Evolutionary conservation across 1,140 invertebrate species (phyloP).

Genomic region (Drosophila bipectinata): DNA sequence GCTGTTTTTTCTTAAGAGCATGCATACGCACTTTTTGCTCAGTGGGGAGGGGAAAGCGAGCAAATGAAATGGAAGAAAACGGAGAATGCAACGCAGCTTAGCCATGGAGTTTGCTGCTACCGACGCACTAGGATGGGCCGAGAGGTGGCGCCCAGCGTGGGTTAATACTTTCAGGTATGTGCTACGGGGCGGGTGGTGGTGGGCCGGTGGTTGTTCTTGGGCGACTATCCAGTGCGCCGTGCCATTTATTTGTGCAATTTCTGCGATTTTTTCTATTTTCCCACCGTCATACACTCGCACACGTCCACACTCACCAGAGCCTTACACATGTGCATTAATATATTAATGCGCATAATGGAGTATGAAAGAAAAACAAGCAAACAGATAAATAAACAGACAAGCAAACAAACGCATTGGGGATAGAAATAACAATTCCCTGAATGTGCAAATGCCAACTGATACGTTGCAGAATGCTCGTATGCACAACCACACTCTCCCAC

Average conservation of each 20-base stretch:
- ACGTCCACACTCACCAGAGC: neutral
- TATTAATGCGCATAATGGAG: constrained; percentile 11
- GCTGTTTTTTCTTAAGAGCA: neutral
- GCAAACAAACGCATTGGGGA: constrained; percentile 35
- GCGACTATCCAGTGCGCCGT: constrained; percentile 28
- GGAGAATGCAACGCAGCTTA: constrained; percentile 56
- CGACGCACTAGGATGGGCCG: neutral
- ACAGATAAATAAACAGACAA: constrained; percentile 4
- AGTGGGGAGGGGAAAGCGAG: neutral
- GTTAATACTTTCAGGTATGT: constrained; percentile 3
- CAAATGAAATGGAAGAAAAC: constrained; percentile 21
- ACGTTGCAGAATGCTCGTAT: constrained; percentile 24
- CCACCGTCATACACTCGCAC: neutral
- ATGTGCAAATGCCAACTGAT: constrained; percentile 54
- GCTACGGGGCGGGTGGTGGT: too few species aligned
- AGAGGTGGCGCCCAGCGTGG: neutral
- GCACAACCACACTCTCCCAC: neutral
- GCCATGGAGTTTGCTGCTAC: neutral
- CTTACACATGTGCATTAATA: constrained; percentile 1
- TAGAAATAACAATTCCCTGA: constrained; percentile 50
- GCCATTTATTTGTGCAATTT: constrained; percentile 58
- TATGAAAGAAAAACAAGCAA: constrained; percentile 18
- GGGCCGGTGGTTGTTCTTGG: constrained; percentile 12
- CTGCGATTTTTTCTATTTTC: constrained; percentile 38
- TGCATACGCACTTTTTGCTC: neutral